Evolutionary conservation across 2,888 invertebrate genomes (phyloP).

Genomic region (Dynastes tityus): DNA sequence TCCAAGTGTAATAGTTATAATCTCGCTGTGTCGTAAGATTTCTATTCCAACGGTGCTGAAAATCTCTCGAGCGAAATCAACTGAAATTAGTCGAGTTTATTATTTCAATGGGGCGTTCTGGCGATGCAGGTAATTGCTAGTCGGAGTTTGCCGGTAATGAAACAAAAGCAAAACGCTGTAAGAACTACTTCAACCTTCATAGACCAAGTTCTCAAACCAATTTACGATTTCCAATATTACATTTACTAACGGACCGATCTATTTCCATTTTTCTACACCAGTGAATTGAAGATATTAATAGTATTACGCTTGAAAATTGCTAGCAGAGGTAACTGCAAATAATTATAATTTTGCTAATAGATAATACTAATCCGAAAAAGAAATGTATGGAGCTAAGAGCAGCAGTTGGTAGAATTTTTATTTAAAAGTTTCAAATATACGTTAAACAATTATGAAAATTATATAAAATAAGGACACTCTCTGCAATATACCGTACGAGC

Average conservation of each 20-base stretch:
- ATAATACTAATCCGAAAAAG: too few relatives aligned
- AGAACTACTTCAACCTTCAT: not conserved
- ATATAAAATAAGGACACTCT: too few relatives aligned
- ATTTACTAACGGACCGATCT: not conserved
- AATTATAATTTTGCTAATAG: too few relatives aligned
- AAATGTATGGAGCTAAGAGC: too few relatives aligned
- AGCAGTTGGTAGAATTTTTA: too few relatives aligned
- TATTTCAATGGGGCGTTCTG: not conserved
- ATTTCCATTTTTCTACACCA: not conserved
- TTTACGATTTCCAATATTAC: not conserved
- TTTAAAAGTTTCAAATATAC: too few relatives aligned
- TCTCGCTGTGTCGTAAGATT: not conserved
- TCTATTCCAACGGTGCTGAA: not conserved
- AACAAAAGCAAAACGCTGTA: not conserved
- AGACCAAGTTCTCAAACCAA: not conserved
- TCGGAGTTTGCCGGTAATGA: not conserved
- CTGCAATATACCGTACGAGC: too few relatives aligned
- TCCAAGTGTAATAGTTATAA: not conserved
- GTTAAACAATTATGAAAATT: too few relatives aligned
- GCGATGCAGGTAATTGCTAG: slow-evolving; percentile 4
- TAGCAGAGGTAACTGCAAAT: too few relatives aligned
- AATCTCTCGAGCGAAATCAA: not conserved
- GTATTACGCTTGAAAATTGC: too few relatives aligned
- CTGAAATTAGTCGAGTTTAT: not conserved
- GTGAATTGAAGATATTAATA: too few relatives aligned